Evolutionary conservation across 1,140 invertebrate genomes (phyloP), one percentile per base, ranked within the genome.

Genomic region (Drosophila aff.): DNA sequence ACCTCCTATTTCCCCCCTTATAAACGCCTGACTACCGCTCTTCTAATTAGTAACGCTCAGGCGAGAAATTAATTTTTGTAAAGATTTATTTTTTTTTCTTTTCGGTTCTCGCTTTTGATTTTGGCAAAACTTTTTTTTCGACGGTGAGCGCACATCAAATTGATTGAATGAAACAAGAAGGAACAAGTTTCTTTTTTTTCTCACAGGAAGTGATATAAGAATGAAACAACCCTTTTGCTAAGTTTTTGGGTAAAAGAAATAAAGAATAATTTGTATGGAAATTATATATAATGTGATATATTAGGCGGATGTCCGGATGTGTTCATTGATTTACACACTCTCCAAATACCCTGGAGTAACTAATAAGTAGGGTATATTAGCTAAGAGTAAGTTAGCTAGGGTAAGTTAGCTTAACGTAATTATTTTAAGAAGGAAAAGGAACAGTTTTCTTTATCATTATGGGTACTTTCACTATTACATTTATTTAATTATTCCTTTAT

Each of bases 11-110:
- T 66, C 55, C 15, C 18, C 36, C 33, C 23, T 10, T 9, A 11
- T 38, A 52, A 58, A 11, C 10, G 50, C 16, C 61, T 59, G 65
- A 21, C 53, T 43, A 67, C 63, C 38, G 21, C 76, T 55, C 60
- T 83, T 89, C 61, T 87, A 86, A 86, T 86, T 86, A 87, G 80
- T 89, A 83, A 76, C 83, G 82, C 50, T 62, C 81, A 73, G 79
- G 80, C 83, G 76, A 77, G 77, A 83, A 89, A 61, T 80, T 77
- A 61, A 83, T 77, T 81, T 85, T 69, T 50, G 21, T 36, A 57
- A 65, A 61, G 65, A 76, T 64, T 60, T 67, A 65, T 68, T 67
- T 13, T 44, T 64, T 78, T 63, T 44, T 49, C 66, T 58, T 43
- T 33, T 9, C 9, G 9, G 31, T 33, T 33, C 9, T 50, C 66